phyloP scores from a whole-genome alignment of 2,797 vertebrate species.

The Sarcoramphus papa region DNA sequence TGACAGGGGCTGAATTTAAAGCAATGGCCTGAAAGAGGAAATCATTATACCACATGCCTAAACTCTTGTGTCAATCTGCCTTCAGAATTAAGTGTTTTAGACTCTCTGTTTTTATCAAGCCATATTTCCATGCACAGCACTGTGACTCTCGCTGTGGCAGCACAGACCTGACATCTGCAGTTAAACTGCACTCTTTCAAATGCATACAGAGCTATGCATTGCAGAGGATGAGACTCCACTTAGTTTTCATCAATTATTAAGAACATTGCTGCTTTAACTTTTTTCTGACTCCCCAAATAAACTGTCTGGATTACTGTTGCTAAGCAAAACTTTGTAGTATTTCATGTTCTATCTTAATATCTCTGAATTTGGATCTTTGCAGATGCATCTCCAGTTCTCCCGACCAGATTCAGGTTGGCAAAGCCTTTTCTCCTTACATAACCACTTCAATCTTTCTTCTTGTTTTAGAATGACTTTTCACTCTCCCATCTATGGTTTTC shows the following conservation, averaged over 20 bases:
- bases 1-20: conserved; percentile 27
- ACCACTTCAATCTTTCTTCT: not conserved
- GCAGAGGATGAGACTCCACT: not conserved
- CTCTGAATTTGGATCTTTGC: not conserved
- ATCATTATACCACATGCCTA: not conserved
- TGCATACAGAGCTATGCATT: rapidly evolving
- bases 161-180: not conserved
- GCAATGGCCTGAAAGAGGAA: not conserved
- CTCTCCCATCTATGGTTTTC: not conserved
- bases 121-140: not conserved
- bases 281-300: not conserved
- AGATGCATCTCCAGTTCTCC: not conserved
- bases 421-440: not conserved
- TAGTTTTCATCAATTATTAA: not conserved
- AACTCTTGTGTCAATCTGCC: not conserved
- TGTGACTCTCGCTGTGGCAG: not conserved
- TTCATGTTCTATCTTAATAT: not conserved
- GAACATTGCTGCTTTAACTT: not conserved
- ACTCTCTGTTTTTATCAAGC: not conserved
- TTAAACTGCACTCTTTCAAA: not conserved
- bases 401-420: not conserved
- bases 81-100: not conserved
- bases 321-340: not conserved
- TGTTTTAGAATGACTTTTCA: not conserved
- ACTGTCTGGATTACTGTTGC: not conserved